A percentile compares a stretch with the other conserved stretches of the same genome.
phyloP scores from a whole-genome alignment of 2,888 invertebrate species.

The Blastobasis lacticolella region DNA sequence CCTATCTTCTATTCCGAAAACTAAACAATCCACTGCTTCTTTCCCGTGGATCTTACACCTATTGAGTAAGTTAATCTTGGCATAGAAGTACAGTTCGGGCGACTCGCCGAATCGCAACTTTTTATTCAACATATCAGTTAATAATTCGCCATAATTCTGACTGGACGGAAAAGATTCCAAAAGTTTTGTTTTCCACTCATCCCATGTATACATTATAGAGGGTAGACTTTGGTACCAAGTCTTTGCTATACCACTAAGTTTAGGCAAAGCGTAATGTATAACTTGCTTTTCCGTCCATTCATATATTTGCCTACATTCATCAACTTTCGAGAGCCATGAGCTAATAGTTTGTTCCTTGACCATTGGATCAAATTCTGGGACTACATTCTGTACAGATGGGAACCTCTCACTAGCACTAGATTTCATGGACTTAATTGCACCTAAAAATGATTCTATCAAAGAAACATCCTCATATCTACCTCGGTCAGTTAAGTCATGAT shows the following conservation, averaged over 20 bases:
- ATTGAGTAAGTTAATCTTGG: conserved; percentile 13
- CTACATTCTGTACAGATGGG: conserved; percentile 1
- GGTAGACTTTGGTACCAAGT: conserved; percentile 16
- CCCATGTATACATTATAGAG: conserved; percentile 12
- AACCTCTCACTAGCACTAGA: neutral
- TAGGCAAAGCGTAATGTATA: conserved; percentile 3
- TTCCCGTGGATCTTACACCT: conserved; percentile 12
- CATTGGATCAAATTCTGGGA: conserved; percentile 4
- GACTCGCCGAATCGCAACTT: neutral
- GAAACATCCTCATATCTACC: no score
- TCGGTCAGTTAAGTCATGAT: no score
- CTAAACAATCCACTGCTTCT: conserved; percentile 16
- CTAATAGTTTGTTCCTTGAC: neutral
- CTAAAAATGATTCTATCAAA: no score
- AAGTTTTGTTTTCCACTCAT: conserved; percentile 17
- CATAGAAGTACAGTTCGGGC: conserved; percentile 11
- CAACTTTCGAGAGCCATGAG: neutral
- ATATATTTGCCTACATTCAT: conserved; percentile 3
- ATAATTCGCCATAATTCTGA: conserved; percentile 15
- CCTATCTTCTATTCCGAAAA: conserved; percentile 15
- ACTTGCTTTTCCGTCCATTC: conserved; percentile 1
- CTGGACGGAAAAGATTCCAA: conserved; percentile 12
- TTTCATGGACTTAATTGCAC: no score
- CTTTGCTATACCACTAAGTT: conserved; percentile 8
- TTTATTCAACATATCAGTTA: conserved; percentile 11